Conservation (phyloP, 2,797 vertebrate species). For the Trachurus trachurus region DNA sequence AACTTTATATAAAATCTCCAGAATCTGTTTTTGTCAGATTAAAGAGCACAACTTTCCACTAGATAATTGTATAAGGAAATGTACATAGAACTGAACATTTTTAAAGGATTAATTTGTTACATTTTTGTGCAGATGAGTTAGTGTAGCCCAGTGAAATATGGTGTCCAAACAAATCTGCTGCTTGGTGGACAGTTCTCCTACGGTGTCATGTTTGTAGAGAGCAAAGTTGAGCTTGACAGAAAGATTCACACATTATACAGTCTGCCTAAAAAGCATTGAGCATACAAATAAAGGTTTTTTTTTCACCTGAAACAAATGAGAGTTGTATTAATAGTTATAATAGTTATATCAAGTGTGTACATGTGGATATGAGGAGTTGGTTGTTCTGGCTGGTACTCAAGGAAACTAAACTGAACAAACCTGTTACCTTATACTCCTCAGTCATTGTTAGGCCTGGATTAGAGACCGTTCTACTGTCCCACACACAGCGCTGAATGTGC, state of each 20-base stretch:
- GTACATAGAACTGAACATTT: slow-evolving; percentile 19
- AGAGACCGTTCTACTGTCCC: slow-evolving; percentile 95
- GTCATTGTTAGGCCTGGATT: slow-evolving; percentile 91
- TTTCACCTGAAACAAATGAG: neutral
- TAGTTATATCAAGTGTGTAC: neutral
- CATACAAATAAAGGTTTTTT: neutral
- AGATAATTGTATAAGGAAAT: slow-evolving; percentile 21
- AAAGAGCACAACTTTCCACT: slow-evolving; percentile 11
- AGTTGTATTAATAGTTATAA: neutral
- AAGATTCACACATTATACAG: neutral
- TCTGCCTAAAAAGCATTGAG: neutral
- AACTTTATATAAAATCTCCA: slow-evolving; percentile 2
- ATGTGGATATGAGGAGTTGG: neutral
- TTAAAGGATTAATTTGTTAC: slow-evolving; percentile 33
- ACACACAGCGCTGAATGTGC: slow-evolving; percentile 90
- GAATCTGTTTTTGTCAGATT: slow-evolving; percentile 4
- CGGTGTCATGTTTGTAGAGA: slow-evolving; percentile 92
- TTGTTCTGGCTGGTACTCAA: neutral
- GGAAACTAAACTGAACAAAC: neutral
- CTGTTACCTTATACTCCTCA: slow-evolving; percentile 77
- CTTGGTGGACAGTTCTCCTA: slow-evolving; percentile 82
- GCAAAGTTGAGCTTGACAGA: slow-evolving; percentile 89
- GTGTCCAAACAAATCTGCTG: slow-evolving; percentile 72
- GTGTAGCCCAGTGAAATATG: slow-evolving; percentile 19
- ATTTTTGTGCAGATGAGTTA: slow-evolving; percentile 4